phyloP scores from a whole-genome alignment of 2,888 invertebrate species.

The Dicranocentrus wangi region DNA sequence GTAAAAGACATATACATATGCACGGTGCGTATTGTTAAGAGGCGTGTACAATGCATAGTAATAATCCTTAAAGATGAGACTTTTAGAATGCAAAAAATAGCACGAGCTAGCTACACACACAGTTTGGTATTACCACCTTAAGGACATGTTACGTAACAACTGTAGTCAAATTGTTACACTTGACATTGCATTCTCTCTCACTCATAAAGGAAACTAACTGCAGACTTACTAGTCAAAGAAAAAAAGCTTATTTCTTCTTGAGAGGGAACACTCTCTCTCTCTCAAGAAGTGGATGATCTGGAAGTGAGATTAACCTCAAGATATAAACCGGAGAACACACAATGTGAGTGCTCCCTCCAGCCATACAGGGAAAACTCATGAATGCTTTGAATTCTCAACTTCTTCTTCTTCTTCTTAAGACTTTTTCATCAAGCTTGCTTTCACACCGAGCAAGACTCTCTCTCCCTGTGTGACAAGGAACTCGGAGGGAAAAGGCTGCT shows the following conservation, averaged over 20 bases:
- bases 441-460: not conserved
- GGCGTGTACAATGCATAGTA: slow-evolving; percentile 38
- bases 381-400: slow-evolving; percentile 18
- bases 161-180: slow-evolving; percentile 48
- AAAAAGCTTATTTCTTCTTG: slow-evolving; percentile 6
- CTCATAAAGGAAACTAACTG: not conserved
- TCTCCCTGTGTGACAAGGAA: slow-evolving; percentile 38
- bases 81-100: slow-evolving; percentile 11
- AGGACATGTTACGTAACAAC: slow-evolving; percentile 17
- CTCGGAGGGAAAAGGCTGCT: slow-evolving; percentile 33
- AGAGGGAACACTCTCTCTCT: too few relatives aligned
- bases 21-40: not conserved
- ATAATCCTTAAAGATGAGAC: slow-evolving; percentile 25
- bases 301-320: slow-evolving; percentile 53
- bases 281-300: slow-evolving; percentile 32
- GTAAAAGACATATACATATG: not conserved
- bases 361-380: slow-evolving; percentile 4
- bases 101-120: not conserved
- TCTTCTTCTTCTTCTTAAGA: slow-evolving; percentile 24
- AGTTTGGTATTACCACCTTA: too few relatives aligned
- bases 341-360: slow-evolving; percentile 13
- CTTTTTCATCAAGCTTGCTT: slow-evolving; percentile 35
- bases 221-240: slow-evolving; percentile 1
- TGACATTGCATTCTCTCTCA: slow-evolving; percentile 37
- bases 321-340: not conserved